Evolutionary conservation across 2,797 vertebrate species (phyloP).

Genomic region (Melanotaenia maccullochi): DNA sequence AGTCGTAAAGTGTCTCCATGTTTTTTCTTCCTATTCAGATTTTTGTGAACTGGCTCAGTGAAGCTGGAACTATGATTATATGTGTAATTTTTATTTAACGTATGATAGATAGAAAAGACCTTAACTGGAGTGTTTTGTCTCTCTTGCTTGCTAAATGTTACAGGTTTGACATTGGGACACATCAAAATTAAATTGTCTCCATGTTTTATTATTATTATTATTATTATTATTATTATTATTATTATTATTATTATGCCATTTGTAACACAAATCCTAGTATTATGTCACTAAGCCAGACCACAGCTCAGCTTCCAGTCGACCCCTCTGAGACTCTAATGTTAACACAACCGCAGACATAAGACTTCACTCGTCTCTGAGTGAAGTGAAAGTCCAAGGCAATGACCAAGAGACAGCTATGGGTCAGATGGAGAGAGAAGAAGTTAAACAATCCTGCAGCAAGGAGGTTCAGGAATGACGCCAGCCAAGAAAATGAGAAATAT

Average conservation of each 20-base stretch:
- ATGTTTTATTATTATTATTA: conserved; percentile 4
- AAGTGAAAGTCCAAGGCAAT: conserved; percentile 43
- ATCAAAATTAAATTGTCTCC: conserved; percentile 49
- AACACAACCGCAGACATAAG: conserved; percentile 23
- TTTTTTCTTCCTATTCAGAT: conserved; percentile 31
- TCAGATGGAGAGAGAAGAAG: conserved; percentile 34
- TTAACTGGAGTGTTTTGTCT: conserved; percentile 13
- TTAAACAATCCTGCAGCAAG: conserved; percentile 31
- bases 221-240: conserved; percentile 16
- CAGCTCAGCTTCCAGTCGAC: conserved; percentile 54
- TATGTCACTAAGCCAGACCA: conserved; percentile 65
- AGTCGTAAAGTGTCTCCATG: conserved; percentile 28
- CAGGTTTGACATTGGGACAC: conserved; percentile 38
- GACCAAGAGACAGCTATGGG: conserved; percentile 26
- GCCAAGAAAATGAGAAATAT: conserved; percentile 57
- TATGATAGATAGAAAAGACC: conserved; percentile 19
- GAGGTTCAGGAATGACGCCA: conserved; percentile 27
- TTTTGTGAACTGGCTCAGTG: conserved; percentile 52
- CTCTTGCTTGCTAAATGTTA: neutral
- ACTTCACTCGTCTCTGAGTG: conserved; percentile 4
- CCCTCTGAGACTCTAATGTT: conserved; percentile 34
- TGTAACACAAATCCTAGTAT: conserved; percentile 52
- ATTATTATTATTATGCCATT: conserved; percentile 38
- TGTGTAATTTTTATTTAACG: conserved; percentile 30
- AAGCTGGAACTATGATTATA: conserved; percentile 25